Percentiles rank a stretch among this genome's conserved stretches.
Conservation (phyloP, 2,797 vertebrate genomes). For the Anolis apletophallus region DNA sequence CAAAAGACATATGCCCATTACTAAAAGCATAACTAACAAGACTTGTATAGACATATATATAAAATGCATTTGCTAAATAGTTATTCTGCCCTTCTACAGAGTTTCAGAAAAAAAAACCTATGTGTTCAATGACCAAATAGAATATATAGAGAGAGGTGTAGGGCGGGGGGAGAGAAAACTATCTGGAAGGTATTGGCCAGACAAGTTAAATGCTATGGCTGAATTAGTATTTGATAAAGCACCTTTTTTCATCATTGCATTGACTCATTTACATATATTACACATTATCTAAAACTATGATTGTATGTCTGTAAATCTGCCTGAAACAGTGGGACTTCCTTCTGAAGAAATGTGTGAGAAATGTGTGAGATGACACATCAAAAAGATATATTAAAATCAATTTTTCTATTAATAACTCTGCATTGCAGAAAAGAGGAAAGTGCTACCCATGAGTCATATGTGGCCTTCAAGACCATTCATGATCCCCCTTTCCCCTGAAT, state of each 20-base stretch:
- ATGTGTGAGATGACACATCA: not conserved
- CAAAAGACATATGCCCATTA: not conserved
- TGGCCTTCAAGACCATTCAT: no score
- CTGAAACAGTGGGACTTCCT: not conserved
- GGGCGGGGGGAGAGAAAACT: no score
- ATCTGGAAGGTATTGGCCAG: not conserved
- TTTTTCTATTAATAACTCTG: not conserved
- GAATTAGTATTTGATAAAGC: not conserved
- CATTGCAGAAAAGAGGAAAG: not conserved
- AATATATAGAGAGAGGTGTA: no score
- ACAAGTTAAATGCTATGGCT: not conserved
- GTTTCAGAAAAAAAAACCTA: not conserved
- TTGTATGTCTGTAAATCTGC: no score
- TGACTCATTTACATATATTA: not conserved
- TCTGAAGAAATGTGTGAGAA: not conserved
- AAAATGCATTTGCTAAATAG: not conserved
- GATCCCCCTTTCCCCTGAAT: no score
- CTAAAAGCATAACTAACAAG: not conserved
- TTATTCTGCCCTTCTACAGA: not conserved
- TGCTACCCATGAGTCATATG: no score
- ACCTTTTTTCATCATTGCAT: no score
- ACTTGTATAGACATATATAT: not conserved
- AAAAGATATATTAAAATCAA: not conserved
- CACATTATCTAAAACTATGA: not conserved
- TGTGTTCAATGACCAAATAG: not conserved